Evolutionary conservation across 2,888 invertebrate genomes (phyloP), one percentile per base, ranked within the genome.

Genomic region (Eudasyphora cyanicolor): DNA sequence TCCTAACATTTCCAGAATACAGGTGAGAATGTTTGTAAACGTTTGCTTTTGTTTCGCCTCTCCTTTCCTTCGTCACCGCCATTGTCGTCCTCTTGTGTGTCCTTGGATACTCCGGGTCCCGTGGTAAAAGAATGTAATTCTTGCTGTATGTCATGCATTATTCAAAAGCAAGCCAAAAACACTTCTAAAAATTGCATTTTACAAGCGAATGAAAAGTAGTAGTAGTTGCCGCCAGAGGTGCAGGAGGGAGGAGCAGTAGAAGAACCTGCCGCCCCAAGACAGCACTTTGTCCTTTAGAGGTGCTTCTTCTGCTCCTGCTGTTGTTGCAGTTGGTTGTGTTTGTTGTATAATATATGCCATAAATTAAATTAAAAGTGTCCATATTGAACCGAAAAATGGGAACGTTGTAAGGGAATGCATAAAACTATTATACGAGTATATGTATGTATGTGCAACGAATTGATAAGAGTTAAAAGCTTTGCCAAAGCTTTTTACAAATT

Each of bases 321-420:
- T 21, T 27, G 27, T 27, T 57, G 27, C 24, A 14, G 35, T 57
- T 51, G 21, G 19, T 64, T 64, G 64, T 32, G 12, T 27, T 60
- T 67, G 54, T 71, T 64, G 76, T 32, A 73, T 78, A 84, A 84
- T 81, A 81, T 84, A 84, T 84, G 84, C 67, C 81, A 81, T 84
- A 78, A 76, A 81, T 84, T 84, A 78, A 81, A 84, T 84, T 81
- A 76, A 76, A 82, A 81, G 57, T 64, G 71, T 78, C 60, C 78
- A 71, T 71, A 75, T 81, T 74, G 79, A 73, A 64, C 38, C 38
- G 57, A 57, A 57, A 45, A 57, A 57, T 57, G 64, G 35, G 35
- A 21, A 38, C 32, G 35, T 8, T 62, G 32, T 62, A 62, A 62
- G n/a, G 32, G 29, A 32, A 62, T 62, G 62, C 62, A 21, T 57